These are phyloP conservation scores for Mythimna pallens DNA, from an alignment of 2,888 invertebrate genomes.

Conservation along the genomic window DNA sequence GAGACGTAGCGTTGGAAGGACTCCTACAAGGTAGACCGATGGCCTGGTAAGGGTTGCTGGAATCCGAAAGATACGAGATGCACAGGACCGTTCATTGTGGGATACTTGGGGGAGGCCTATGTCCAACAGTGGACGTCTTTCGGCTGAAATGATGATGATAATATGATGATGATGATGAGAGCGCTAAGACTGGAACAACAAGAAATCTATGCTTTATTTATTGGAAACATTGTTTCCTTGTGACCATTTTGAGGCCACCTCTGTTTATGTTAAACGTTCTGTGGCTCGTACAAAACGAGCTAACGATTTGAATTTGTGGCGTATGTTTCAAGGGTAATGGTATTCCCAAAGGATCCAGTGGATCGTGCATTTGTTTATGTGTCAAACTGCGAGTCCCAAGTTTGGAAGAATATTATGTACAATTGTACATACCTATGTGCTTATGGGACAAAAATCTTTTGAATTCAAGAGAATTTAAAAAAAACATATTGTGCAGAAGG, in stretches of 20 bases:
- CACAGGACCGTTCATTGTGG: too few relatives aligned
- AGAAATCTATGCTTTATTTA: too few relatives aligned
- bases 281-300: constrained; percentile 58
- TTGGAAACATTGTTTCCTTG: neutral
- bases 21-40: too few relatives aligned
- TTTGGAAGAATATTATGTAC: constrained; percentile 29
- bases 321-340: constrained; percentile 64
- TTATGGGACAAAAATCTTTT: constrained; percentile 1
- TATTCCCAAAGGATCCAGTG: constrained; percentile 56
- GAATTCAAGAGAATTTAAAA: neutral
- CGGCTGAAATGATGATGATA: too few relatives aligned
- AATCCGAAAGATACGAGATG: too few relatives aligned
- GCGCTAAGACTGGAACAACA: too few relatives aligned
- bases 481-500: neutral
- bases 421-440: neutral
- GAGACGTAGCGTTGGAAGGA: too few relatives aligned
- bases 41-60: too few relatives aligned
- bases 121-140: too few relatives aligned
- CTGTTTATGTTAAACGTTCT: constrained; percentile 19
- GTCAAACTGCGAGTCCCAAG: constrained; percentile 22
- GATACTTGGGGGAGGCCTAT: too few relatives aligned
- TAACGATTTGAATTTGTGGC: constrained; percentile 67
- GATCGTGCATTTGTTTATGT: constrained; percentile 58
- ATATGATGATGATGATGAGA: too few relatives aligned
- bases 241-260: neutral